phyloP scores from a whole-genome alignment of 30 jellyfish, hydroid and myxozoan genomes.

The Aurelia aurita region DNA sequence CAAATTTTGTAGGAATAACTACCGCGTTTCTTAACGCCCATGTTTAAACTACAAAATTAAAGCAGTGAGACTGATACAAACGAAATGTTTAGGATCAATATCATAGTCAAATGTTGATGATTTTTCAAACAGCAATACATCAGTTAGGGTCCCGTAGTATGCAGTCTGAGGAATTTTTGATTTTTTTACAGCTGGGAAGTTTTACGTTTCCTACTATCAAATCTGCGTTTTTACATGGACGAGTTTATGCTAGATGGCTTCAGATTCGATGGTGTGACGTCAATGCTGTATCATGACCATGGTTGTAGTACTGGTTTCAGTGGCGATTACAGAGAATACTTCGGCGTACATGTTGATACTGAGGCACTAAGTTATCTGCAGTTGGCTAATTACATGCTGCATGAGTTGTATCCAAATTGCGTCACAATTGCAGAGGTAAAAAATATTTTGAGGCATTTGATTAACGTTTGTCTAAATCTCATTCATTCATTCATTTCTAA shows the following conservation, averaged over 20 bases:
- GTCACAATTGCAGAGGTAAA: conserved; percentile 94
- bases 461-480: too few species aligned
- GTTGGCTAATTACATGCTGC: conserved; percentile 93
- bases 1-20: too few species aligned
- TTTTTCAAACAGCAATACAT: too few species aligned
- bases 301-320: conserved; percentile 95
- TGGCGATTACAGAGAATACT: conserved; percentile 97
- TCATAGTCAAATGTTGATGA: too few species aligned
- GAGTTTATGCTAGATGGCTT: conserved; percentile 95
- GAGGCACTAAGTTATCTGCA: conserved; percentile 92
- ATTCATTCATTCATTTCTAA: too few species aligned
- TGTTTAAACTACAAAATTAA: too few species aligned
- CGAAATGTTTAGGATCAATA: too few species aligned
- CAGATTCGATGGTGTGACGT: conserved; percentile 99
- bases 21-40: too few species aligned
- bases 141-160: too few species aligned
- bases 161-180: too few species aligned
- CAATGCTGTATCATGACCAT: conserved; percentile 95
- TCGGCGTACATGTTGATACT: conserved; percentile 84
- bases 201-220: conserved; percentile 86
- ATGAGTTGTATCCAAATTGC: conserved; percentile 82
- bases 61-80: too few species aligned
- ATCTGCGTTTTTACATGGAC: conserved; percentile 92
- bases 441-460: too few species aligned
- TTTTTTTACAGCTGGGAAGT: conserved; percentile 89